These are phyloP conservation scores for Tragelaphus buxtoni DNA, from an alignment of 2,113 vertebrate species.

Conservation along the genomic window DNA sequence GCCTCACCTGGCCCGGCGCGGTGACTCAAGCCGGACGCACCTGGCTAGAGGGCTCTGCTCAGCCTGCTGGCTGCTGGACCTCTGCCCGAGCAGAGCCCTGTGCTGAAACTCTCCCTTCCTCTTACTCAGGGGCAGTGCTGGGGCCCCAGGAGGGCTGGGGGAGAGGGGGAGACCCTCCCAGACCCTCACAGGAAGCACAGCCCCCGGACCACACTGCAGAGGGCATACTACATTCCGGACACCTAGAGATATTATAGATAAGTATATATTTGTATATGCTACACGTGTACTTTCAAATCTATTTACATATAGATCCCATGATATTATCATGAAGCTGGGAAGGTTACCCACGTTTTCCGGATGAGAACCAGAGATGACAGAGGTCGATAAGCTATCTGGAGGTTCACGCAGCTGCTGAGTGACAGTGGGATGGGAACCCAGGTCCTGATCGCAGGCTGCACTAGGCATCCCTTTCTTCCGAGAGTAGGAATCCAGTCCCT, in stretches of 20 bases:
- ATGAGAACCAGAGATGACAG: background rate
- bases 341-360: background rate
- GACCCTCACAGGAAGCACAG: background rate
- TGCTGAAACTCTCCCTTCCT: background rate
- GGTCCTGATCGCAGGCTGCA: background rate
- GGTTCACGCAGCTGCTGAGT: background rate
- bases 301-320: background rate
- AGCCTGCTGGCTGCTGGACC: background rate
- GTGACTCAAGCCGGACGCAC: slow-evolving; percentile 58
- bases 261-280: background rate
- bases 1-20: slow-evolving; percentile 49
- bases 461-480: background rate
- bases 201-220: background rate
- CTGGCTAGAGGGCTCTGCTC: slow-evolving; percentile 49
- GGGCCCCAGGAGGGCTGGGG: background rate
- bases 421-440: background rate
- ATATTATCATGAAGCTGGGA: background rate
- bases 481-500: background rate
- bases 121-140: background rate
- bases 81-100: background rate
- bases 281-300: background rate
- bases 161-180: background rate
- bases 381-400: background rate
- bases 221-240: background rate
- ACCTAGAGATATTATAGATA: background rate